These are phyloP conservation scores for Pantherophis guttatus DNA, from an alignment of 2,113 vertebrate species.

Conservation along the genomic window DNA sequence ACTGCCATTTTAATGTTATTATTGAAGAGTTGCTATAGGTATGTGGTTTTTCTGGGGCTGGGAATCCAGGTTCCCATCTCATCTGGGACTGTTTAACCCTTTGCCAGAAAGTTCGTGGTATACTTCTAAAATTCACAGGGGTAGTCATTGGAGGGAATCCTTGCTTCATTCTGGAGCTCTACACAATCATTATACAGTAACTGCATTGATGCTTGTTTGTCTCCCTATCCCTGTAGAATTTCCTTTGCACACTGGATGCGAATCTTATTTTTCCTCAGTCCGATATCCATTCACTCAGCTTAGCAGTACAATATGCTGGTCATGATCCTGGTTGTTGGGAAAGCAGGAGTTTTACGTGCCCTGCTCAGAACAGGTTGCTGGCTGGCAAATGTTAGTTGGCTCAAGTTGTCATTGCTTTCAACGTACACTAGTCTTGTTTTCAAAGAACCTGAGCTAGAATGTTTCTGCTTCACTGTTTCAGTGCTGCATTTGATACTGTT, in stretches of 20 bases:
- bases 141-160: background rate
- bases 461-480: constrained; percentile 66
- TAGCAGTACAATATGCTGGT: background rate
- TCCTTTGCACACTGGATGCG: background rate
- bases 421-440: background rate
- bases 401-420: background rate
- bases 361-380: background rate
- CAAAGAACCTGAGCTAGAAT: constrained; percentile 30
- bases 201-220: background rate
- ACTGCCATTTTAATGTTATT: background rate
- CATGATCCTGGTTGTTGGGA: background rate
- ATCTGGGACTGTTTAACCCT: background rate
- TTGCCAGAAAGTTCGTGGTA: background rate
- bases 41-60: background rate
- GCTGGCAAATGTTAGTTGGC: background rate
- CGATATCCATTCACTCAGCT: background rate
- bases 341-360: background rate
- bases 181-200: background rate
- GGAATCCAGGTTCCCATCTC: background rate
- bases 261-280: background rate
- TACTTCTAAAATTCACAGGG: background rate
- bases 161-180: background rate
- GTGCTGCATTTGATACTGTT: constrained; percentile 91
- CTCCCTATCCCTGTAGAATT: background rate
- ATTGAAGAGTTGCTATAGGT: background rate